Percentiles rank a stretch among this genome's conserved stretches.
Conservation (phyloP, 2,797 vertebrate species). For the Rhynchonycteris naso region DNA sequence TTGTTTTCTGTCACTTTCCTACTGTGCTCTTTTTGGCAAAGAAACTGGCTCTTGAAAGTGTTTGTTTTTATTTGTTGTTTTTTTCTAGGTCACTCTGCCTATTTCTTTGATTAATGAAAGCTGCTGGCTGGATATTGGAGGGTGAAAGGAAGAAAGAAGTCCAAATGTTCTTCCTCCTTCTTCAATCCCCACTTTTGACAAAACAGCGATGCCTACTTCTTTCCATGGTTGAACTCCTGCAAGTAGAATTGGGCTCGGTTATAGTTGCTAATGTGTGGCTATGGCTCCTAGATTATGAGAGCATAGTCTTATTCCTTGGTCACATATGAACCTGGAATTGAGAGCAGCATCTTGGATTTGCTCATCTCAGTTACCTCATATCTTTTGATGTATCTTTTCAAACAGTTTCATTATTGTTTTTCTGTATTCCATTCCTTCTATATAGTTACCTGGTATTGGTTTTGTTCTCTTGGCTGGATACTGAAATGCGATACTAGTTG, state of each 20-base stretch:
- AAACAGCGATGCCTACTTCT: neutral
- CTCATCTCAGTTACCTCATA: neutral
- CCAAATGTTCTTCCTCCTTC: neutral
- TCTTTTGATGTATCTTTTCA: neutral
- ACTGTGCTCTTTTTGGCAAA: neutral
- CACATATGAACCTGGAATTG: neutral
- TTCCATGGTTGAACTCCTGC: neutral
- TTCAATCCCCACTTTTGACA: neutral
- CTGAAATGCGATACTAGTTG: neutral
- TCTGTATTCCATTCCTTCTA: neutral
- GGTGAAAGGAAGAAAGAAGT: neutral
- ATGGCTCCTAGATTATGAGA: neutral
- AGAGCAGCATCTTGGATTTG: neutral
- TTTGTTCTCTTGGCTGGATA: neutral
- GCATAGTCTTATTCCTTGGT: neutral
- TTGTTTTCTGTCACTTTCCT: neutral
- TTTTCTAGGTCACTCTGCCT: neutral
- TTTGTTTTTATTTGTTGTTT: neutral
- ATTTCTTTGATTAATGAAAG: neutral
- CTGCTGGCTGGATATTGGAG: neutral
- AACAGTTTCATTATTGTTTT: neutral
- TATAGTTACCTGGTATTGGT: neutral
- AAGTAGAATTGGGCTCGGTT: neutral
- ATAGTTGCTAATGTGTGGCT: neutral
- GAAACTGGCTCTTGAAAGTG: neutral